A percentile compares a stretch with the other conserved stretches of the same genome.
These are phyloP conservation scores for Pseudorhombus dupliciocellatus DNA, from an alignment of 2,113 vertebrate genomes.

Conservation along the genomic window DNA sequence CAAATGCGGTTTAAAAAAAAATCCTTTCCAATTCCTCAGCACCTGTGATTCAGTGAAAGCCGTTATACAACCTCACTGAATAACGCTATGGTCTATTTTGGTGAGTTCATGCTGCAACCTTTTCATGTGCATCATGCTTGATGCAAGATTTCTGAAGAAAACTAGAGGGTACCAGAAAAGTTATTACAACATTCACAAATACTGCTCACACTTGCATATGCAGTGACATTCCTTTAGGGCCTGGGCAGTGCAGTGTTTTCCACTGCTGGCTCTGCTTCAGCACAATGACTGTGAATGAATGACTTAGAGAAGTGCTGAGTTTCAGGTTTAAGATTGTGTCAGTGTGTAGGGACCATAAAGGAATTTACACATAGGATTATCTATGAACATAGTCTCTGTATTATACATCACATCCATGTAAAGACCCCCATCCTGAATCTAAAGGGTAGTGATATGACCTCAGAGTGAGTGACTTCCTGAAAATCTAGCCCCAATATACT, in stretches of 20 bases:
- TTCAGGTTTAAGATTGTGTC: background rate
- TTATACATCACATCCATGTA: background rate
- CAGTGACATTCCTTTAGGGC: background rate
- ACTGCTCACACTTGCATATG: background rate
- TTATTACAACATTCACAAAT: background rate
- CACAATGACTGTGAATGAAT: conserved; percentile 28
- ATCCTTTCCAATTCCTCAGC: background rate
- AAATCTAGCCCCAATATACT: background rate
- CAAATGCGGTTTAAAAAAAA: too few species aligned
- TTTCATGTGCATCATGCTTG: background rate
- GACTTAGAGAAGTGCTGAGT: conserved; percentile 4
- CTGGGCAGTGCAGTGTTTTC: background rate
- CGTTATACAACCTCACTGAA: background rate
- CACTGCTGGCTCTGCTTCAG: background rate
- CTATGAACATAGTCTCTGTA: background rate
- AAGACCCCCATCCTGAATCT: background rate
- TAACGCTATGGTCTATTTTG: background rate
- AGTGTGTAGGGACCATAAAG: background rate
- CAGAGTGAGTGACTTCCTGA: background rate
- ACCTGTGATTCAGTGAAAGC: background rate
- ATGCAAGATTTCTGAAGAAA: background rate
- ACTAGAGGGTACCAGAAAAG: conserved; percentile 1
- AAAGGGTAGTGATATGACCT: background rate
- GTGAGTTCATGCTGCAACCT: conserved; percentile 6
- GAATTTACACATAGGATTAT: background rate